Base-by-base conservation (phyloP, 1,140 invertebrate genomes). In the Coelopa frigida region DNA sequence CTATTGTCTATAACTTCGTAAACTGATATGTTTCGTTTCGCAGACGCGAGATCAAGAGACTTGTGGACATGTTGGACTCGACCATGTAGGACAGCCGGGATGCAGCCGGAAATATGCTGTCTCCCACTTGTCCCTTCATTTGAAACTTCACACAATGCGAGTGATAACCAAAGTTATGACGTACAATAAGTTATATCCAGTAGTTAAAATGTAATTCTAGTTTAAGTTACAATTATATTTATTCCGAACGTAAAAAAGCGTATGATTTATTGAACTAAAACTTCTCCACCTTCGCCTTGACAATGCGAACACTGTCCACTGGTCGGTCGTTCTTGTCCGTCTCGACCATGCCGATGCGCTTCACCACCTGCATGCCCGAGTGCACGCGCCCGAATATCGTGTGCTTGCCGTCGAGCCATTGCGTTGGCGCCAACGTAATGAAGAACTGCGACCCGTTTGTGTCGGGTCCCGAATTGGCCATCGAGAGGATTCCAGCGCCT, bases 371-470 rank as follows among this genome's bases (percentile, higher is more conserved):
- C 89, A 98, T 95, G 17, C 94, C 94, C 49, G 76, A 78, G 60
- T 84, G 75, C 8, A 96, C 74, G 55, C 93, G 75, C 58, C 93
- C 95, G 76, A 98, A 98, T 65, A 98, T 95, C 7, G 93, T 79
- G 71, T 99, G 94, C 72, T 98, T 97, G 26, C 91, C 88, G 78
- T 99, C 95, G 6, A 99, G 73, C 93, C 94, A 98, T 56, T 97
- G 93, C 5, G 94, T 95, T 5, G 95, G 94, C 0, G 87, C 93
- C 48, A 99, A 71, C 1, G 94, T 98, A 18, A 99, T 93, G 59
- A 98, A 99, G 76, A 99, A 99, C 67, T 99, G 96, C 35, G 92
- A 96, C 18, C 94, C 94, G 74, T 99, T 99, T 14, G 90, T 89
- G 62, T 98, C 82, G 3, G 93, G 92, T 1, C 96, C 95, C 43